A percentile compares a stretch with the other conserved stretches of the same genome.
These are phyloP conservation scores for Scaptomyza graminum DNA, from an alignment of 1,140 invertebrate species.

Conservation along the genomic window DNA sequence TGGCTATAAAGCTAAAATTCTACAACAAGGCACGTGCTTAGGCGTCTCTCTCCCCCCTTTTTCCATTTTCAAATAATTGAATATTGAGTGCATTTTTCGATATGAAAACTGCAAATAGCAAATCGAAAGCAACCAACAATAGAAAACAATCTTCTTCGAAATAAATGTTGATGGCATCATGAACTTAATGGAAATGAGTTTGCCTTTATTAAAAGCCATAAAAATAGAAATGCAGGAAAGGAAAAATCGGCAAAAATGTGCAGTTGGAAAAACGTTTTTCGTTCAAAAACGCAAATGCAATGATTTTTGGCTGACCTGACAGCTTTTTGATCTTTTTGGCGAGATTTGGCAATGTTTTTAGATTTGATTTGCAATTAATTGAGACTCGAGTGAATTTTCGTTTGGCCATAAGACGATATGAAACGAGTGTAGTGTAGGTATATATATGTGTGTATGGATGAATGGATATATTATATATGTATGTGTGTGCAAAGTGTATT, in stretches of 20 bases:
- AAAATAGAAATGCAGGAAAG: conserved; percentile 47
- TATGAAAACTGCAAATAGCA: conserved; percentile 55
- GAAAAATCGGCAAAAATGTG: conserved; percentile 48
- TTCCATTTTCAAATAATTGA: background rate
- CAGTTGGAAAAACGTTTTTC: conserved; percentile 29
- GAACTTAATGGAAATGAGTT: conserved; percentile 52
- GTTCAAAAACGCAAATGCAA: conserved; percentile 46
- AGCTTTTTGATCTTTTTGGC: conserved; percentile 61
- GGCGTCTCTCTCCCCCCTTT: too few relatives aligned
- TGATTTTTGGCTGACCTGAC: conserved; percentile 35
- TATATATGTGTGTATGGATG: conserved; percentile 1
- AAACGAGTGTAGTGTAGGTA: conserved; percentile 10
- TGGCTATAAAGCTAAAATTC: conserved; percentile 35
- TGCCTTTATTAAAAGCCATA: conserved; percentile 7
- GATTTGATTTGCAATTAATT: background rate
- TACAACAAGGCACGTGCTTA: conserved; percentile 30
- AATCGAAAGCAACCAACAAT: conserved; percentile 44
- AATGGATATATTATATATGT: background rate
- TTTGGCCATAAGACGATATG: conserved; percentile 34
- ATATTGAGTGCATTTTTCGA: conserved; percentile 22
- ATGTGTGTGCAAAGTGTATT: conserved; percentile 8
- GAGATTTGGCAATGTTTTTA: conserved; percentile 34
- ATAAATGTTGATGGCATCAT: conserved; percentile 41
- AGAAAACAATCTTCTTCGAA: conserved; percentile 18
- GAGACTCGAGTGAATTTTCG: conserved; percentile 1